Evolutionary conservation across 2,797 vertebrate species (phyloP).

Genomic region (Aphelocoma californica): DNA sequence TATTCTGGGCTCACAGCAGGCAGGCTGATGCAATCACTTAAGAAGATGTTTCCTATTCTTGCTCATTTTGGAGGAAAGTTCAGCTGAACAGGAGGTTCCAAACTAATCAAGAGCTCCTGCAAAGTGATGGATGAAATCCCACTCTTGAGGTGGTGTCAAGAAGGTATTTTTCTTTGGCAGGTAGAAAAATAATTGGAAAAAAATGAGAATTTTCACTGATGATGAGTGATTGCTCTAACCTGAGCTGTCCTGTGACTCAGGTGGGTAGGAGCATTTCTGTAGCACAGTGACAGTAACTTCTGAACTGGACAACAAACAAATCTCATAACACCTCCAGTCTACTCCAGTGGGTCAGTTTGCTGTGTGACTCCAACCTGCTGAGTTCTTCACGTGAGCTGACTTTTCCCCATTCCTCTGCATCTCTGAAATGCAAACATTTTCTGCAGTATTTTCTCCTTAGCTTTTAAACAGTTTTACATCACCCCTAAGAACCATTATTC

Average conservation of each 20-base stretch:
- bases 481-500: background rate
- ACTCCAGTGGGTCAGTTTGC: background rate
- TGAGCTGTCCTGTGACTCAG: background rate
- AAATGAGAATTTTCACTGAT: background rate
- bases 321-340: background rate
- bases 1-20: constrained; percentile 25
- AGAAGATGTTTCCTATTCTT: background rate
- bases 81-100: background rate
- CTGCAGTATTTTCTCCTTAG: background rate
- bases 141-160: background rate
- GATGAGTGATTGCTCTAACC: background rate
- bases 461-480: background rate
- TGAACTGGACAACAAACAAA: background rate
- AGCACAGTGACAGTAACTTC: background rate
- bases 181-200: background rate
- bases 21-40: background rate
- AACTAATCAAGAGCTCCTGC: background rate
- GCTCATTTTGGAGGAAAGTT: constrained; percentile 37
- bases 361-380: background rate
- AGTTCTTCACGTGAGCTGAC: background rate
- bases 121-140: background rate
- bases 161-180: constrained; percentile 13
- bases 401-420: background rate
- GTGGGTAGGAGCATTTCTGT: background rate
- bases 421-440: background rate